Evolutionary conservation across 2,888 invertebrate genomes (phyloP), one percentile per base, ranked within the genome.

Genomic region (Apantesis nais): DNA sequence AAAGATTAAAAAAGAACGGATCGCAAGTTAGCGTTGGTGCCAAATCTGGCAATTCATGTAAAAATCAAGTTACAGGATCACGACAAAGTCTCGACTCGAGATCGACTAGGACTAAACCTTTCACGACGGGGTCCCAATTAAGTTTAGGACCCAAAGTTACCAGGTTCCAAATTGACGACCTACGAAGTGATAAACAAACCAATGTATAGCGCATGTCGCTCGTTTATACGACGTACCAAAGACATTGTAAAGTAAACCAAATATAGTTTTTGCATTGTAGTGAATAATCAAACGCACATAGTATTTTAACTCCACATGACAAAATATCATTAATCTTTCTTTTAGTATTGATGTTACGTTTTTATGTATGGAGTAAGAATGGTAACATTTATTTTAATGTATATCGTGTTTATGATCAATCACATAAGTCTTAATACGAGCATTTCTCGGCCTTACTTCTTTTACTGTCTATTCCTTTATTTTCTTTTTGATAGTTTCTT

Each of bases 151-250:
- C 85, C 37, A 93, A 90, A 81, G 80, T 88, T 62, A 90, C 89
- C 70, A 88, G 91, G 83, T 92, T 92, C 77, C 90, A 93, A 80
- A 83, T 91, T 66, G 88, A 83, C 58, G 82, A 81, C 60, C 72
- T 76, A 60, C 78, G 79, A 73, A 79, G 80, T 76, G 85, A 87
- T 71, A 86, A 75, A 70, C 88, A 88, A 81, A 83, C 85, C 55
- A 87, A 88, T 74, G 78, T 88, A 67, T 91, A 92, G 87, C 88
- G 77, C 85, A 88, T 90, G 90, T 92, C 90, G 90, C 89, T 92
- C 89, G 86, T 85, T 92, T 78, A 65, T 88, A 86, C 73, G 92
- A 90, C 87, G 84, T 84, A 88, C 92, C 91, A 92, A 92, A 93
- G 90, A 91, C 80, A 82, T 83, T 82, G 74, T 75, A 78, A 81